Base-by-base conservation (phyloP, 2,888 invertebrate species). In the Therioaphis trifolii region DNA sequence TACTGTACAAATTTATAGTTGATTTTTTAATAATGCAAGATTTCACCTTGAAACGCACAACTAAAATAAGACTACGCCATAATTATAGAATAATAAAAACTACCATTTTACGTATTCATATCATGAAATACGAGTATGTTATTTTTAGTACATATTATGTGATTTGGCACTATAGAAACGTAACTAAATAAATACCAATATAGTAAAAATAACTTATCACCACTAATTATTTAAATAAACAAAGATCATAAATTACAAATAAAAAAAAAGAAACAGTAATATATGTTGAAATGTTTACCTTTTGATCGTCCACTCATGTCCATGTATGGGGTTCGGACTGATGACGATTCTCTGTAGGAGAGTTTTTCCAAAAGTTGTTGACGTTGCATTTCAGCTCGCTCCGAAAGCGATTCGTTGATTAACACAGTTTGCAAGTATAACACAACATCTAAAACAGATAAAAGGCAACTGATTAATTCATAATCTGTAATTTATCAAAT, bases 221-320 rank as follows among this genome's bases (percentile, higher is more conserved):
- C 18, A 58, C 15, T 4, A 12, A 55, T 74, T 74, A n/a, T 58
- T n/a, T 14, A 24, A 40, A 58, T 75, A 58, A 2, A 24, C 75
- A 27, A 43, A 12, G 40, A 18, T 55, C 15, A 9, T 15, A 55
- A 15, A 11, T 21, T 58, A 3, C 1, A 43, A 21, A 18, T 24
- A 40, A 43, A 75, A n/a, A 43, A 43, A 75, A 27, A 27, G 2
- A 43, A 61, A 12, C n/a, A 21, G 12, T 11, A 7, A n/a, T n/a
- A n/a, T n/a, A n/a, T n/a, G n/a, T n/a, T 76, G 14, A 24, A n/a
- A 46, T 14, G 46, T 14, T 77, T 4, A 85, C 85, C 84, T 85
- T 85, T 86, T 76, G 84, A 84, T 40, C 84, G 72, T 35, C 84
- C 84, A 63, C 85, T 86, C 87, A 87, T 87, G 72, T 87, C 86